A percentile compares a stretch with the other conserved stretches of the same genome.
phyloP scores from a whole-genome alignment of 2,797 vertebrate genomes.

The Sebastes umbrosus region DNA sequence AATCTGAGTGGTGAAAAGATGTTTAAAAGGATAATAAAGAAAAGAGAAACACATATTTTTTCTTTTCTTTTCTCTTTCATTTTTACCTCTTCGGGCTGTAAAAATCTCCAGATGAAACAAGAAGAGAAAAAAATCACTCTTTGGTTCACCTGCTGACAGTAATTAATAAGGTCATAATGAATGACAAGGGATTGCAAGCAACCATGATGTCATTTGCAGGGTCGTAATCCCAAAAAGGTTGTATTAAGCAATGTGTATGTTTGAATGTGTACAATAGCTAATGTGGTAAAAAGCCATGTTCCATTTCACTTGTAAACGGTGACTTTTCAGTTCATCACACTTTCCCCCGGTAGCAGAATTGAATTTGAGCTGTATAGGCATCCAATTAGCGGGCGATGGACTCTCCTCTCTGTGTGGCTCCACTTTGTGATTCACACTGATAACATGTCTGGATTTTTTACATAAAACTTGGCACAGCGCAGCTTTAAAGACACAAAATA shows the following conservation, averaged over 20 bases:
- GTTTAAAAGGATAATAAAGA: not conserved
- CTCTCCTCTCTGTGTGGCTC: not conserved
- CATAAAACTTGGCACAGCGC: not conserved
- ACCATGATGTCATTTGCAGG: not conserved
- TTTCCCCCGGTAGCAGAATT: not conserved
- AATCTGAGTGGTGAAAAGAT: not conserved
- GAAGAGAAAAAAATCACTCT: not conserved
- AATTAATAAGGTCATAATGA: not conserved
- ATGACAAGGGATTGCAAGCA: not conserved
- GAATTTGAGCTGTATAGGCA: not conserved
- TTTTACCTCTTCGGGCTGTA: not conserved
- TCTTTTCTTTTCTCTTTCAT: too few relatives aligned
- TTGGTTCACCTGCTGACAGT: not conserved
- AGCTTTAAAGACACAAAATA: conserved; percentile 37
- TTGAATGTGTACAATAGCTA: not conserved
- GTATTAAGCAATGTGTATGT: not conserved
- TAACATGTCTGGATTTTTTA: conserved; percentile 10
- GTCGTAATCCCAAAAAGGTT: not conserved
- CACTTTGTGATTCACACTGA: not conserved
- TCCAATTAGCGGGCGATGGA: not conserved
- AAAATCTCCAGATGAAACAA: not conserved
- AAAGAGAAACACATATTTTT: not conserved
- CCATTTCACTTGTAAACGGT: not conserved
- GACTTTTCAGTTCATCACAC: not conserved
- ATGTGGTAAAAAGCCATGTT: not conserved